Percentiles rank a stretch among this genome's conserved stretches.
Conservation (phyloP, 2,113 vertebrate species). For the Cynopterus brachyotis region DNA sequence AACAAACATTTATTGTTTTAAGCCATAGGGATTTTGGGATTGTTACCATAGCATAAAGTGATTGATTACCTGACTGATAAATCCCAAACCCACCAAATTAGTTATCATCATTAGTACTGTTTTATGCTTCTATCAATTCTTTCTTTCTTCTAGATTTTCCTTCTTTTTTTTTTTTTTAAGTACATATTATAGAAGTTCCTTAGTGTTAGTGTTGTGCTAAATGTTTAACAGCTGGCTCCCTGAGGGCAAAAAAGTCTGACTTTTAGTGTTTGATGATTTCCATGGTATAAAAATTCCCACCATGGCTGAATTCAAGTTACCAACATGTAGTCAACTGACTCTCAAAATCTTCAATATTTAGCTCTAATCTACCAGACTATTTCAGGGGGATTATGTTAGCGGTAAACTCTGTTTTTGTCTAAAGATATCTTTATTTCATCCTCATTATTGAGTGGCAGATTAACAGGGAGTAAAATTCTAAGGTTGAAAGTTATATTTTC, state of each 20-base stretch:
- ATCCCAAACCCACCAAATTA: neutral
- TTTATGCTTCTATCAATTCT: neutral
- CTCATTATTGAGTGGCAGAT: neutral
- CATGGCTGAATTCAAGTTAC: neutral
- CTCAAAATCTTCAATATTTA: neutral
- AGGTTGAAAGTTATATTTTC: slow-evolving; percentile 26
- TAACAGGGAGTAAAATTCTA: neutral
- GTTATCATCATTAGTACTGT: neutral
- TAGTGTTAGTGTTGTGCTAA: neutral
- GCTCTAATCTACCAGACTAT: neutral
- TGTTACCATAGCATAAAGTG: neutral
- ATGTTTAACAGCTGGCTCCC: neutral
- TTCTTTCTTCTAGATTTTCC: neutral
- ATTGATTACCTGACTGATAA: neutral
- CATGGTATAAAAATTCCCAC: neutral
- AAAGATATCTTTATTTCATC: neutral
- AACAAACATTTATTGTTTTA: neutral
- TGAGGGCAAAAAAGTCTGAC: neutral
- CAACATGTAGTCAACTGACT: slow-evolving; percentile 1
- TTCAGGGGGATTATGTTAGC: neutral
- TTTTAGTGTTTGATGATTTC: slow-evolving; percentile 32
- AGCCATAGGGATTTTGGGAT: neutral
- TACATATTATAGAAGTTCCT: neutral
- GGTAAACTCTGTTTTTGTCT: neutral
- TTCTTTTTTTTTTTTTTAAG: neutral